Base-by-base conservation (phyloP, 1,140 invertebrate species). In the Luehdorfia chinensis region DNA sequence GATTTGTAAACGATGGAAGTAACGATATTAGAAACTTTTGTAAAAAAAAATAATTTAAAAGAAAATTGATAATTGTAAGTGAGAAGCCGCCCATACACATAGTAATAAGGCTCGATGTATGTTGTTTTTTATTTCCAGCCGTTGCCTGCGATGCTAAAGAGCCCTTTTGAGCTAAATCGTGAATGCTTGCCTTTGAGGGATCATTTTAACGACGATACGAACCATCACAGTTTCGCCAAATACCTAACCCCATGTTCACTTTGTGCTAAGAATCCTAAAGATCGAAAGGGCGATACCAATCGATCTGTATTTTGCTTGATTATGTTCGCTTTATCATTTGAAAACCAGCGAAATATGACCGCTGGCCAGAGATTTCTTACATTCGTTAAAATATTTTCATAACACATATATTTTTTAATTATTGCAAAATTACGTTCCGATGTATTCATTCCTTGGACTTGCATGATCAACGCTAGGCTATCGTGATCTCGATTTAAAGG, bases 81-180 rank as follows among this genome's bases (percentile, higher is more conserved):
- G 53, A 56, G 52, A 57, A 49, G 61, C 66, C 72, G 72, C 80
- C 75, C 70, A 58, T 65, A 67, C 70, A 73, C 68, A 72, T 68
- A 75, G 75, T 83, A 81, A 69, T 80, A 81, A 84, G 81, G 79
- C 79, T 80, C 79, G 81, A 84, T 85, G 75, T 85, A 81, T 85
- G 81, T 85, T 85, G 78, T 85, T 87, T 87, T 80, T 86, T 87
- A 80, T 85, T 87, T 87, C 79, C 86, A 87, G 86, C 83, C 69
- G 75, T 81, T 79, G 84, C 81, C 86, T 84, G 81, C 79, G 79
- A 84, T 80, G 84, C 84, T 87, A 87, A 81, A 77, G 69, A 83
- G 72, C 81, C 84, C 79, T 84, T 85, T 85, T 85, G 81, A 86
- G 83, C 79, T 86, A 86, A 83, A 84, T 79, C 77, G 86, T 87